Percentiles rank a stretch among this genome's conserved stretches.
These are phyloP conservation scores for Diloba caeruleocephala DNA, from an alignment of 2,888 invertebrate species.

Conservation along the genomic window DNA sequence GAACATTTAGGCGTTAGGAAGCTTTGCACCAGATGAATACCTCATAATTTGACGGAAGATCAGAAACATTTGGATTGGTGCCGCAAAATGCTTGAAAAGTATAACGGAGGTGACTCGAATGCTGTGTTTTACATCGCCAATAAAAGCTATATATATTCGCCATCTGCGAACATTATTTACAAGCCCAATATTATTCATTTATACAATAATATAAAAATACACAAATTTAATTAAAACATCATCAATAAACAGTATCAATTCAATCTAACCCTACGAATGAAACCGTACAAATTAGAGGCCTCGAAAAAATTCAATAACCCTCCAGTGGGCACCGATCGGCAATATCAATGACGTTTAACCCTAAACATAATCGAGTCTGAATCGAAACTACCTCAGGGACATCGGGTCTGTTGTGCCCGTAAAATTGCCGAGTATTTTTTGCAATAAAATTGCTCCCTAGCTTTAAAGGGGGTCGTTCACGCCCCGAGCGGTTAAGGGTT, in stretches of 20 bases:
- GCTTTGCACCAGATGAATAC: too few species aligned
- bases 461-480: slow-evolving; percentile 77
- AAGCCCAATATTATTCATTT: slow-evolving; percentile 16
- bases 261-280: slow-evolving; percentile 71
- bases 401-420: slow-evolving; percentile 79
- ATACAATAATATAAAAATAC: slow-evolving; percentile 36
- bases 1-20: too few species aligned
- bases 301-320: slow-evolving; percentile 82
- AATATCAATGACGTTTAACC: slow-evolving; percentile 89
- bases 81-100: too few species aligned
- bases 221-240: slow-evolving; percentile 73
- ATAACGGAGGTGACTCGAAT: too few species aligned
- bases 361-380: slow-evolving; percentile 87
- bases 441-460: slow-evolving; percentile 78
- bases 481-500: slow-evolving; percentile 75
- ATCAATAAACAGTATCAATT: slow-evolving; percentile 62
- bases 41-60: too few species aligned
- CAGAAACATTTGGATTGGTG: too few species aligned
- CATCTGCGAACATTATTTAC: slow-evolving; percentile 32
- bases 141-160: slow-evolving; percentile 3
- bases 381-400: slow-evolving; percentile 88
- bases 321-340: slow-evolving; percentile 80
- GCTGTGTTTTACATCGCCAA: too few species aligned
- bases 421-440: slow-evolving; percentile 86
- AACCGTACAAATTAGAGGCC: slow-evolving; percentile 83